Base-by-base conservation (phyloP, 1,140 invertebrate genomes). In the Polypedilum pembai region DNA sequence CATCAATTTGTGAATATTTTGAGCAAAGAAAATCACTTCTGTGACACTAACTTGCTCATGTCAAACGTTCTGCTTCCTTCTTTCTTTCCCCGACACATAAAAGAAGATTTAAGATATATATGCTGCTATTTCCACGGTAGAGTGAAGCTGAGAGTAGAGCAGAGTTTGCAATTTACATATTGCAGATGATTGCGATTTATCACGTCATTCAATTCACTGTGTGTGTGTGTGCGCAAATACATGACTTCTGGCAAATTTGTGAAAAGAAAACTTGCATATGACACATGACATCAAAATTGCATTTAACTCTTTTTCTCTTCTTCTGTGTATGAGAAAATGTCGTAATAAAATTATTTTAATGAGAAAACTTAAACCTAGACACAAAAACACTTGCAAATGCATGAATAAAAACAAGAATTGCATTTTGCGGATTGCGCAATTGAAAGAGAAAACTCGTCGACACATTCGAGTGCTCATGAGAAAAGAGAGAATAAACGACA, bases 131-230 rank as follows among this genome's bases (percentile, higher is more conserved):
- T 33, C 2, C 24, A 33, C 24, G 24, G 24, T 33, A 33, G 45
- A 12, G 45, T 56, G 3, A 56, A 33, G 24, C 24, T 33, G 24
- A 33, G 24, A 33, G 24, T 33, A 3, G 5, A 33, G 24, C 24
- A 33, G 24, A 33, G 4, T n/a, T n/a, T 15, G n/a, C 12, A 56
- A 56, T 56, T 56, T 56, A 56, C 45, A 56, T 56, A 12, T 56
- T 56, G 45, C 45, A 56, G 45, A 56, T 56, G 45, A 56, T 56
- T 56, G 10, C 45, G 45, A 56, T 56, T 56, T 56, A 56, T 56
- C 45, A 56, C 45, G 45, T 56, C 45, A 56, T 56, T 56, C 45
- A n/a, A 15, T 33, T 33, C 24, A 3, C 24, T 5, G 2, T 33
- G 24, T 33, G 5, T 33, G 24, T 33, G 24, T 33, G 5, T 33